A percentile compares a stretch with the other conserved stretches of the same genome.
Conservation (phyloP, 2,888 invertebrate species). For the Portevinia maculata region DNA sequence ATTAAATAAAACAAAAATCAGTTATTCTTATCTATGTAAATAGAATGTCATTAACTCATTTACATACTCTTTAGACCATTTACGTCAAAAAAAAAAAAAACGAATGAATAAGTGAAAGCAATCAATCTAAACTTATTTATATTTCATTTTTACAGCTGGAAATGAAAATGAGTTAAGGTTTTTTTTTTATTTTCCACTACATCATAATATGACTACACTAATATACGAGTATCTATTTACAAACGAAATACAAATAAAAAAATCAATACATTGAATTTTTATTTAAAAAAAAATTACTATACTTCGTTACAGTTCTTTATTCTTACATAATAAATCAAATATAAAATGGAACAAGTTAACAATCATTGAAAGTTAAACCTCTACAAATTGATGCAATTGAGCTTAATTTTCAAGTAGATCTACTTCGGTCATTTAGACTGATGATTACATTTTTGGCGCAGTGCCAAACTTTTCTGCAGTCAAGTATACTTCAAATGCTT, state of each 20-base stretch:
- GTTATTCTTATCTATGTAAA: neutral
- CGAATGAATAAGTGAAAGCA: neutral
- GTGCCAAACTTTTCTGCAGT: conserved; percentile 61
- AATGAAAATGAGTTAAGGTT: neutral
- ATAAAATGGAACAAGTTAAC: neutral
- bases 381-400: conserved; percentile 54
- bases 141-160: neutral
- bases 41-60: neutral
- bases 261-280: conserved; percentile 31
- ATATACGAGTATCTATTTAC: conserved; percentile 1
- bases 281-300: conserved; percentile 12
- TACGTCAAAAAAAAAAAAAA: neutral
- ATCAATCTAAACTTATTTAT: conserved; percentile 22
- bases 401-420: conserved; percentile 15
- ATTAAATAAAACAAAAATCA: neutral
- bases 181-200: neutral
- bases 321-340: conserved; percentile 16
- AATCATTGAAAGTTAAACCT: conserved; percentile 14
- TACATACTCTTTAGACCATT: too few relatives aligned
- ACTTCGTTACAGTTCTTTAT: conserved; percentile 7
- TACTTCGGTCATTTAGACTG: conserved; percentile 43
- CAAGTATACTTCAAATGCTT: conserved; percentile 64
- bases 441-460: conserved; percentile 60
- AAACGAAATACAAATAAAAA: conserved; percentile 1
- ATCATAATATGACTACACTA: neutral